phyloP scores from a whole-genome alignment of 2,113 vertebrate genomes.

The Microcebus murinus region DNA sequence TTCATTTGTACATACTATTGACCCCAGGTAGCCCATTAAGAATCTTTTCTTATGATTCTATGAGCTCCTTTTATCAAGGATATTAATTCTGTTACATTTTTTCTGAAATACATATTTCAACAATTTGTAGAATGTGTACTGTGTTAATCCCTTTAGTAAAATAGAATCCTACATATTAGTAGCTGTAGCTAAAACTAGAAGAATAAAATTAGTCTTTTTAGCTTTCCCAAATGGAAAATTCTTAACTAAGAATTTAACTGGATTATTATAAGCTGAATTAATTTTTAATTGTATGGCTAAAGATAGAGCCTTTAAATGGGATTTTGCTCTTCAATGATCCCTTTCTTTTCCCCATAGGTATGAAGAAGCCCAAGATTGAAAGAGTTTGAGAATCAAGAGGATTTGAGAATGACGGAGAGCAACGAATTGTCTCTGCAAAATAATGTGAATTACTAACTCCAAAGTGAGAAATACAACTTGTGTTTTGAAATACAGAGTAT shows the following conservation, averaged over 20 bases:
- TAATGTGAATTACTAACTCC: background rate
- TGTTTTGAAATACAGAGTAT: background rate
- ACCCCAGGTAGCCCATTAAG: background rate
- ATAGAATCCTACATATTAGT: background rate
- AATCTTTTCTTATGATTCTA: background rate
- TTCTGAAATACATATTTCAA: background rate
- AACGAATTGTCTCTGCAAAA: background rate
- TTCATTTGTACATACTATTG: background rate
- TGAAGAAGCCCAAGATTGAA: background rate
- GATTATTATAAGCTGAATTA: background rate
- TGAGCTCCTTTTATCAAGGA: background rate
- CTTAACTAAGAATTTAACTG: slow-evolving; percentile 11
- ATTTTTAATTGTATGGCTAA: background rate
- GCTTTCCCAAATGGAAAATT: background rate
- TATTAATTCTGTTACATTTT: background rate
- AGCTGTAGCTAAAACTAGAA: background rate
- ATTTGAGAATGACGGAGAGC: background rate
- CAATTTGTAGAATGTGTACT: background rate
- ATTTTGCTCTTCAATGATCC: background rate
- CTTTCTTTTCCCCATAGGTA: background rate
- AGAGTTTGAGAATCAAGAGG: background rate
- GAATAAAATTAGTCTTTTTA: background rate
- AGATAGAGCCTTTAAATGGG: background rate
- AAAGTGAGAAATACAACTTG: background rate
- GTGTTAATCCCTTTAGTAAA: background rate